Conservation (phyloP, 1,140 invertebrate genomes). For the Aphelenchoides besseyi region DNA sequence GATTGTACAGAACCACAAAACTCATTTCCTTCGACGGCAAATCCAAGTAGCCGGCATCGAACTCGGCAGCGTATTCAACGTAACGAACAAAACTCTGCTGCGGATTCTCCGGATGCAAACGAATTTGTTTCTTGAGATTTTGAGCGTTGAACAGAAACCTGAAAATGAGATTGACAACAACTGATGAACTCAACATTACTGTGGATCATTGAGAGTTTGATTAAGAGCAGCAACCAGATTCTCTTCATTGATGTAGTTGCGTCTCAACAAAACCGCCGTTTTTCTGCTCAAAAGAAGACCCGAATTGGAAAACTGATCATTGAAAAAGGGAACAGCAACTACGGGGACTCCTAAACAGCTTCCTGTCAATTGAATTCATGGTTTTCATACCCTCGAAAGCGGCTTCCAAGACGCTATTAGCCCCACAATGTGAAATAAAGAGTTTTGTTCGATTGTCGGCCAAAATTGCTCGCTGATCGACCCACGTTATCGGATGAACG, state of each 20-base stretch:
- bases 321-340: not conserved
- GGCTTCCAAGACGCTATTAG: not conserved
- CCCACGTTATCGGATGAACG: not conserved
- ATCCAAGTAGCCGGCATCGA: not conserved
- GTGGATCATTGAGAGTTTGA: not conserved
- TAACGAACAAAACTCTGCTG: not conserved
- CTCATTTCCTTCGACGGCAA: not conserved
- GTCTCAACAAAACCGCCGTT: not conserved
- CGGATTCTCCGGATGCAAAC: not conserved
- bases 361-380: not conserved
- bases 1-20: not conserved
- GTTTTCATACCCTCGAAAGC: not conserved
- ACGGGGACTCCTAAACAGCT: not conserved
- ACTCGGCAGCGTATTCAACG: not conserved
- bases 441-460: not conserved
- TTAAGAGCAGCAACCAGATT: not conserved
- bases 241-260: not conserved
- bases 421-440: not conserved
- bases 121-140: not conserved
- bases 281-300: not conserved
- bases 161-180: not conserved
- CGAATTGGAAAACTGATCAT: not conserved
- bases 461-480: not conserved
- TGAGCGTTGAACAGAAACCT: not conserved
- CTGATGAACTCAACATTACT: not conserved